A percentile compares a stretch with the other conserved stretches of the same genome.
Evolutionary conservation across 2,797 vertebrate species (phyloP).

Genomic region (Lerista edwardsae): DNA sequence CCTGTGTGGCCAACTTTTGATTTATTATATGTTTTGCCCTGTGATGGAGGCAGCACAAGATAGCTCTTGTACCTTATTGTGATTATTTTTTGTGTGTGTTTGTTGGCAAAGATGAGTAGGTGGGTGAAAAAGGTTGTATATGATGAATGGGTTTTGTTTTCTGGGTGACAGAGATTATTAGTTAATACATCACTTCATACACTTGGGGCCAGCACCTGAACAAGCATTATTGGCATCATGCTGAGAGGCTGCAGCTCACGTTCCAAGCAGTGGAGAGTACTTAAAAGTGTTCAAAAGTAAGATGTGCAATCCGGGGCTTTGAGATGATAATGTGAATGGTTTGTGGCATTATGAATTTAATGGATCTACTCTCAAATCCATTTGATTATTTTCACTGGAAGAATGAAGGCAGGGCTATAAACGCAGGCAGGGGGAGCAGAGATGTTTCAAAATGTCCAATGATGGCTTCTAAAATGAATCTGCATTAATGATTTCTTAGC

Average conservation of each 20-base stretch:
- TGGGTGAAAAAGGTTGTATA: constrained; percentile 14
- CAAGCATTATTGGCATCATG: constrained; percentile 14
- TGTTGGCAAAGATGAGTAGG: neutral
- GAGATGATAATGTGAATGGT: constrained; percentile 13
- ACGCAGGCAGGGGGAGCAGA: neutral
- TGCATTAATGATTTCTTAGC: no score
- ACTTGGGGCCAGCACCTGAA: constrained; percentile 23
- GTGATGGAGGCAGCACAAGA: constrained; percentile 9
- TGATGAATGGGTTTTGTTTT: constrained; percentile 21
- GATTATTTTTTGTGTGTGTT: constrained; percentile 9
- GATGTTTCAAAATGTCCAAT: neutral
- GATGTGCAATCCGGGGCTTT: neutral
- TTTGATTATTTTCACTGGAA: neutral
- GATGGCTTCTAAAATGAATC: neutral
- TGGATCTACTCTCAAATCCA: neutral
- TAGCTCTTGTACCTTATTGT: neutral
- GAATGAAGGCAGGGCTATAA: neutral
- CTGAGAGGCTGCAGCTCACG: neutral
- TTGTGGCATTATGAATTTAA: constrained; percentile 5
- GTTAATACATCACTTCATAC: constrained; percentile 22
- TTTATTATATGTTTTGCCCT: constrained; percentile 6
- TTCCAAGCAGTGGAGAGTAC: neutral
- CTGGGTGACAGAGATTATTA: constrained; percentile 32
- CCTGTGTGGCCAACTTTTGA: constrained; percentile 17
- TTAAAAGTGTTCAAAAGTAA: constrained; percentile 4